Conservation (phyloP, 2,113 vertebrate species). For the Riparia riparia region DNA sequence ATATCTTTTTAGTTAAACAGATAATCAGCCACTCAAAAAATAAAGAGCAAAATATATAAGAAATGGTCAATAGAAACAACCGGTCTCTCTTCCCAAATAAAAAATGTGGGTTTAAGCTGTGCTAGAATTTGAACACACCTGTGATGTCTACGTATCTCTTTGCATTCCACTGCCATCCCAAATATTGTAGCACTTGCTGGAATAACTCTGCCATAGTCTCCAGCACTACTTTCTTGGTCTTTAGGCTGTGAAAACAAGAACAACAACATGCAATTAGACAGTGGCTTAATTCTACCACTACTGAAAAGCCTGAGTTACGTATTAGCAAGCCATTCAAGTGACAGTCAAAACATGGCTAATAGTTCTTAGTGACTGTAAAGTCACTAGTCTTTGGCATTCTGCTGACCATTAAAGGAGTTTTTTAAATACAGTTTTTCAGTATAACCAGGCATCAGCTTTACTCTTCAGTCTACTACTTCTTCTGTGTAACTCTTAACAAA, state of each 20-base stretch:
- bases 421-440: neutral
- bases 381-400: neutral
- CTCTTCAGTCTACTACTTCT: neutral
- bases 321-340: neutral
- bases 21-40: neutral
- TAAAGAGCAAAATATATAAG: neutral
- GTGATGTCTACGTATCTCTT: slow-evolving; percentile 93
- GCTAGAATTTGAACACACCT: slow-evolving; percentile 75
- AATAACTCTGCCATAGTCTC: slow-evolving; percentile 89
- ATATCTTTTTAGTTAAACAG: neutral
- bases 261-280: neutral
- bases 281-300: neutral
- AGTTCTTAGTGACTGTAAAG: neutral
- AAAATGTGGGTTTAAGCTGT: neutral
- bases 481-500: neutral
- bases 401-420: neutral
- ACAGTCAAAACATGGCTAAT: neutral
- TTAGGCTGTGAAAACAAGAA: slow-evolving; percentile 66
- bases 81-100: neutral
- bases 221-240: slow-evolving; percentile 55
- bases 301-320: neutral
- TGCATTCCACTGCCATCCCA: slow-evolving; percentile 90
- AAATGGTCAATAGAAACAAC: neutral
- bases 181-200: slow-evolving; percentile 90
- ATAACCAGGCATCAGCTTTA: neutral